A percentile compares a stretch with the other conserved stretches of the same genome.
These are phyloP conservation scores for Poeciliopsis turrubarensis DNA, from an alignment of 2,113 vertebrate genomes.

Conservation along the genomic window DNA sequence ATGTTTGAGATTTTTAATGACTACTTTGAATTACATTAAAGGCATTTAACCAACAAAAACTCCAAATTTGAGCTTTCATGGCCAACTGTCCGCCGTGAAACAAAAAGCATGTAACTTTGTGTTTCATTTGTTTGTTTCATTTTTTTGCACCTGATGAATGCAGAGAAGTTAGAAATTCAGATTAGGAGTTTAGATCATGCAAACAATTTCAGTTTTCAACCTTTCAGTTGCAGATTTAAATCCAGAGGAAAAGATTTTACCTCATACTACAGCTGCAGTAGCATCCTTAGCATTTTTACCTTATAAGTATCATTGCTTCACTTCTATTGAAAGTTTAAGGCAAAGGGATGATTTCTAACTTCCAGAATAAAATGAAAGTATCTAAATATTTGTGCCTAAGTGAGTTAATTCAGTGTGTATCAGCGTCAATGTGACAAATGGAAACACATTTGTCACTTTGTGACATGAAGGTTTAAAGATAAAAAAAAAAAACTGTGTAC, in stretches of 20 bases:
- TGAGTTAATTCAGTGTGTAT: neutral
- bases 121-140: too few species aligned
- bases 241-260: neutral
- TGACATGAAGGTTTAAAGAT: neutral
- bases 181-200: too few species aligned
- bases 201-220: neutral
- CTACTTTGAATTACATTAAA: constrained; percentile 66
- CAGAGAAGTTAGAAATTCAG: too few species aligned
- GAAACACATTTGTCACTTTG: neutral
- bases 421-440: neutral
- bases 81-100: too few species aligned
- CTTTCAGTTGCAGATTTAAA: neutral
- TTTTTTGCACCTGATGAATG: too few species aligned
- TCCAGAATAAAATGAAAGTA: too few species aligned
- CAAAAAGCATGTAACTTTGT: neutral
- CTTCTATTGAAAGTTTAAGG: neutral
- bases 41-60: constrained; percentile 42
- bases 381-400: neutral
- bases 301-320: neutral
- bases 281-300: neutral
- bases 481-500: neutral
- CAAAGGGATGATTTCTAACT: too few species aligned
- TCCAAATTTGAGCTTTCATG: too few species aligned
- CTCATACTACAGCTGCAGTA: neutral
- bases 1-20: constrained; percentile 18